phyloP scores from a whole-genome alignment of 2,797 vertebrate species.

The Rhadinocentrus ornatus region DNA sequence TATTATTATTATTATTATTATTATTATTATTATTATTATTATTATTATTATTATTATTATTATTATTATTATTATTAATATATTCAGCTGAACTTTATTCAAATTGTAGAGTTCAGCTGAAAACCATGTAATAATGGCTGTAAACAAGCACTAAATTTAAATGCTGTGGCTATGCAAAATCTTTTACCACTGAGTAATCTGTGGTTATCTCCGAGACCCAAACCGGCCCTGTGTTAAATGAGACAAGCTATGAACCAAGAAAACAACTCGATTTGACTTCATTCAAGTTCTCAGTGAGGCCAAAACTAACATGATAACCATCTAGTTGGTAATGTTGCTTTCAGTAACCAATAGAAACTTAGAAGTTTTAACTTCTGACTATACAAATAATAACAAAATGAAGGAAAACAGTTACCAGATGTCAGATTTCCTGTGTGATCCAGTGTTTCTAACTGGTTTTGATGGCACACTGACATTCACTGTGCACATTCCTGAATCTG shows the following conservation, averaged over 20 bases:
- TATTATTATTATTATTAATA: no score
- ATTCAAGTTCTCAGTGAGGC: no score
- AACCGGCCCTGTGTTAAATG: no score
- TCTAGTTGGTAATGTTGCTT: not conserved
- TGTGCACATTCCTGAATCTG: no score
- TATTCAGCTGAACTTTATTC: not conserved
- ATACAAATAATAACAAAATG: not conserved
- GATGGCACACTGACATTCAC: no score
- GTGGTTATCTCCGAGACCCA: no score
- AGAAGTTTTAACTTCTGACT: not conserved
- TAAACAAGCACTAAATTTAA: not conserved
- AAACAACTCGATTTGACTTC: no score
- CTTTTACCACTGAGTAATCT: not conserved
- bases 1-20: not conserved
- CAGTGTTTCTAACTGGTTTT: no score
- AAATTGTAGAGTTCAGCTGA: no score
- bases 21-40: no score
- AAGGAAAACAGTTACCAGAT: not conserved
- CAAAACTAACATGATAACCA: not conserved
- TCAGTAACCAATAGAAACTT: not conserved
- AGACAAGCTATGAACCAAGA: no score
- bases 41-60: no score
- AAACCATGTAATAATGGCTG: not conserved
- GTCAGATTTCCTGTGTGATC: not conserved
- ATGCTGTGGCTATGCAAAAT: not conserved